Percentiles rank a stretch among this genome's conserved stretches.
phyloP scores from a whole-genome alignment of 2,797 vertebrate genomes.

The Microctenopoma steveboyesi region DNA sequence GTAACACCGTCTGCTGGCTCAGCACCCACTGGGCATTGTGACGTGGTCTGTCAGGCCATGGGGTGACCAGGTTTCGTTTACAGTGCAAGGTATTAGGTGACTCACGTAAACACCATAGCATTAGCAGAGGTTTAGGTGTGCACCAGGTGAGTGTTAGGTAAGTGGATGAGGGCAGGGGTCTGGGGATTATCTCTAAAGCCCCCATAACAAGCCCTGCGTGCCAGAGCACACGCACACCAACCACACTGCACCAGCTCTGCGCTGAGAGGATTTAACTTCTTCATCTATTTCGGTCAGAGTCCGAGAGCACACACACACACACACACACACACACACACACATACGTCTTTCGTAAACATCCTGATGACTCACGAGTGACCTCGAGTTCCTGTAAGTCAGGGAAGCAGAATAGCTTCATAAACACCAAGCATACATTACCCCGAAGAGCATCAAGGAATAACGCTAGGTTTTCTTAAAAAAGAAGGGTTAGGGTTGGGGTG shows the following conservation, averaged over 20 bases:
- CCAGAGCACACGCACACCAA: constrained; percentile 10
- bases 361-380: constrained; percentile 50
- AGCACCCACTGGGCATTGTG: constrained; percentile 36
- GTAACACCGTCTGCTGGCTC: constrained; percentile 32
- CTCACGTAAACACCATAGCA: constrained; percentile 40
- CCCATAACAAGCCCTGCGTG: constrained; percentile 12
- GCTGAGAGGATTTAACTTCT: constrained; percentile 50
- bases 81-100: constrained; percentile 49
- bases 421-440: constrained; percentile 2
- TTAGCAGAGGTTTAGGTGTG: constrained; percentile 51
- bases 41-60: constrained; percentile 60
- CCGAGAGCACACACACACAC: constrained; percentile 6
- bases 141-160: constrained; percentile 61
- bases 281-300: constrained; percentile 48
- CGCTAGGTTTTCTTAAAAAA: background rate
- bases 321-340: constrained; percentile 14
- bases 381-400: constrained; percentile 41
- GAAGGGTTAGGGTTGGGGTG: background rate
- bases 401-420: constrained; percentile 22
- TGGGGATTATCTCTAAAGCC: constrained; percentile 62
- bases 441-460: constrained; percentile 23
- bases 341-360: constrained; percentile 48
- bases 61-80: constrained; percentile 64
- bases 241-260: constrained; percentile 3
- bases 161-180: constrained; percentile 65